Percentiles rank a stretch among this genome's conserved stretches.
Evolutionary conservation across 2,113 vertebrate genomes (phyloP).

Genomic region (Catharus minimus): DNA sequence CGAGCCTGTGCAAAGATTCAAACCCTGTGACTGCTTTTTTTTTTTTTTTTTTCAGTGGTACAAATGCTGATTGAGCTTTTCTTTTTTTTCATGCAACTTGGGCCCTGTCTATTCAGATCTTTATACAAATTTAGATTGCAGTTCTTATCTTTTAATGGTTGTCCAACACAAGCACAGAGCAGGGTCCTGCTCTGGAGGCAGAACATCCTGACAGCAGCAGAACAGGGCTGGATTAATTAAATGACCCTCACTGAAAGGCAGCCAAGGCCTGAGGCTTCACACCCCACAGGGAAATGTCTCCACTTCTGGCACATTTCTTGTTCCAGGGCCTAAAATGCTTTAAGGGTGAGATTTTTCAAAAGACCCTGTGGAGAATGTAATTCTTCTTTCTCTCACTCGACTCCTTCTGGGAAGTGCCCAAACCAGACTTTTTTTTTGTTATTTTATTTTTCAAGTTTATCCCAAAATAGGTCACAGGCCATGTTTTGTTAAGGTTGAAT

Average conservation of each 20-base stretch:
- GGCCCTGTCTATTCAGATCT: not conserved
- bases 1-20: not conserved
- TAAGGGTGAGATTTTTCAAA: not conserved
- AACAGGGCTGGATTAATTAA: not conserved
- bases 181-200: not conserved
- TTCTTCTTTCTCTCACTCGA: not conserved
- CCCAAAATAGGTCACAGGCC: not conserved
- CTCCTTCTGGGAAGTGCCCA: not conserved
- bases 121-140: not conserved
- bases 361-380: not conserved
- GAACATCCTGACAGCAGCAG: not conserved
- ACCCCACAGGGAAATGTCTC: not conserved
- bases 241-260: not conserved
- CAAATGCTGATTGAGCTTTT: not conserved
- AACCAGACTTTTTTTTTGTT: not conserved
- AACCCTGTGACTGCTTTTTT: not conserved
- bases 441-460: not conserved
- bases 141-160: not conserved
- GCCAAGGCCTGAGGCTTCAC: not conserved
- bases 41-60: not conserved
- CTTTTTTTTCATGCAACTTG: not conserved
- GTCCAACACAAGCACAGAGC: not conserved
- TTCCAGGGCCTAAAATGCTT: not conserved
- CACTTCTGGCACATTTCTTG: not conserved
- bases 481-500: not conserved